Evolutionary conservation across 2,888 invertebrate genomes (phyloP).

Genomic region (Odontocolon sp.): DNA sequence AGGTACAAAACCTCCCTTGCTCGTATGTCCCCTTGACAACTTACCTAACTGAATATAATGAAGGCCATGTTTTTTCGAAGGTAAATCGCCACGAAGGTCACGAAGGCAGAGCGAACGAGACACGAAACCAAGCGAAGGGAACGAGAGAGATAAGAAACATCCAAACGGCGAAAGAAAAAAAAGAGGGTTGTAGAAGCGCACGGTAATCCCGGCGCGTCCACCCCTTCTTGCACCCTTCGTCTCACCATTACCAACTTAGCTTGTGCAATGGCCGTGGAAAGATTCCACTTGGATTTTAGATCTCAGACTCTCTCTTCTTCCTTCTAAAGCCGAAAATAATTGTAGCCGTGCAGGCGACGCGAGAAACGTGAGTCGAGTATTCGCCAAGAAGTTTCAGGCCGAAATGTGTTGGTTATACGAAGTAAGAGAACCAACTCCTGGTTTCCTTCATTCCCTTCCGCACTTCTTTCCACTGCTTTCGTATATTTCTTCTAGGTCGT

Average conservation of each 20-base stretch:
- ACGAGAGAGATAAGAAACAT: slow-evolving; percentile 49
- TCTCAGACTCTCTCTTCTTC: slow-evolving; percentile 57
- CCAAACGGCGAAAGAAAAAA: slow-evolving; percentile 44
- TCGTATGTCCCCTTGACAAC: too few relatives aligned
- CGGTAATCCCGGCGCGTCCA: slow-evolving; percentile 53
- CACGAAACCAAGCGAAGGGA: not conserved
- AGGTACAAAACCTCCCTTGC: too few relatives aligned
- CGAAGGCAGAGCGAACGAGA: slow-evolving; percentile 1
- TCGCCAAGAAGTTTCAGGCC: slow-evolving; percentile 68
- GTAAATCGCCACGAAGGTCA: slow-evolving; percentile 17
- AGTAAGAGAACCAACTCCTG: not conserved
- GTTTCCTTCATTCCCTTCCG: not conserved
- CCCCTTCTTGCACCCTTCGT: slow-evolving; percentile 43
- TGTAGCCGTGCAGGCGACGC: slow-evolving; percentile 67
- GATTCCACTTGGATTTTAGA: slow-evolving; percentile 66
- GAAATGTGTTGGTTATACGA: slow-evolving; percentile 11
- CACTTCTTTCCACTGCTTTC: slow-evolving; percentile 27
- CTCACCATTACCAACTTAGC: slow-evolving; percentile 31
- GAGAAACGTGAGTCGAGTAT: slow-evolving; percentile 73
- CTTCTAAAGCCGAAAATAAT: slow-evolving; percentile 75
- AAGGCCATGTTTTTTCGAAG: slow-evolving; percentile 35
- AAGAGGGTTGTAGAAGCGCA: slow-evolving; percentile 41
- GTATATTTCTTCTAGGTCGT: slow-evolving; percentile 53
- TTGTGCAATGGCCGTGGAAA: slow-evolving; percentile 58
- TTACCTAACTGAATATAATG: slow-evolving; percentile 32